A percentile compares a stretch with the other conserved stretches of the same genome.
These are phyloP conservation scores for Hemitrygon akajei DNA, from an alignment of 2,797 vertebrate genomes.

Conservation along the genomic window DNA sequence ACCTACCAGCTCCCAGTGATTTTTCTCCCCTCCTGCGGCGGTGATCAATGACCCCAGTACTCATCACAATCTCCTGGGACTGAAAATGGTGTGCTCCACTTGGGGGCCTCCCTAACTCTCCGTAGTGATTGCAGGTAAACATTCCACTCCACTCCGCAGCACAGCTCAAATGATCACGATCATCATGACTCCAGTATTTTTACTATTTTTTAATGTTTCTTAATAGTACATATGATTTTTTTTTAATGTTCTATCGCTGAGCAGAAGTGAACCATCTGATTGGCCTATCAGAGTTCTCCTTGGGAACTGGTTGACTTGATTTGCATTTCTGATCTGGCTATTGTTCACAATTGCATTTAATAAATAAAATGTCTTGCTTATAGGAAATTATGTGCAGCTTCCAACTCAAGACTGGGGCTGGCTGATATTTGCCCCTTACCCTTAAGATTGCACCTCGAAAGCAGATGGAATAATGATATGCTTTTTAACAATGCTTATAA, in stretches of 20 bases:
- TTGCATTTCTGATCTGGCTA: too few species aligned
- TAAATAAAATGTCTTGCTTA: background rate
- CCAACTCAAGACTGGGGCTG: background rate
- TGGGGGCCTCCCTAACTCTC: background rate
- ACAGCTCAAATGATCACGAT: too few species aligned
- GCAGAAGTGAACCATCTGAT: too few species aligned
- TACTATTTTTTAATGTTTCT: too few species aligned
- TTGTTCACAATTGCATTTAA: too few species aligned
- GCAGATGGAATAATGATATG: background rate
- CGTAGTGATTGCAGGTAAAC: background rate
- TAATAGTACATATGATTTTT: too few species aligned
- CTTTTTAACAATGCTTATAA: background rate
- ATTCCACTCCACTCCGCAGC: background rate
- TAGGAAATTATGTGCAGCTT: too few species aligned
- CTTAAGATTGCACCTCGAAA: background rate
- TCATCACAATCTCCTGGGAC: background rate
- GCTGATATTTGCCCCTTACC: background rate
- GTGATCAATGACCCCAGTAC: background rate
- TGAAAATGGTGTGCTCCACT: background rate
- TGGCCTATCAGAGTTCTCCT: too few species aligned
- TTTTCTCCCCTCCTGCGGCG: background rate
- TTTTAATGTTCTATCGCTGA: too few species aligned
- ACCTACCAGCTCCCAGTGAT: background rate
- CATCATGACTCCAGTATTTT: too few species aligned
- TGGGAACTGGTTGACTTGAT: too few species aligned